Base-by-base conservation (phyloP, 2,113 vertebrate species). In the Scartelaos histophorus region DNA sequence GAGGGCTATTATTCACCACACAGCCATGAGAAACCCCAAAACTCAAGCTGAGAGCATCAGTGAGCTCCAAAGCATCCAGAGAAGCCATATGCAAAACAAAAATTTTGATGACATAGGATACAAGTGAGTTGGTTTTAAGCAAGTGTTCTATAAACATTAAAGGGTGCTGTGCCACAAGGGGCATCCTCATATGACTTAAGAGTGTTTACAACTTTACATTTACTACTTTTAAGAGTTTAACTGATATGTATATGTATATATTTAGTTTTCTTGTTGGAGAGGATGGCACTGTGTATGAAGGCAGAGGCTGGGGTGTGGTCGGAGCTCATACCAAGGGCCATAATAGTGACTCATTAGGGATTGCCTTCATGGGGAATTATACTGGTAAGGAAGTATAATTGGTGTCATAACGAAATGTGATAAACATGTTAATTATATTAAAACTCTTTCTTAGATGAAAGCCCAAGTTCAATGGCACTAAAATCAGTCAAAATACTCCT, bases 321-420 rank as follows among this genome's bases (percentile, higher is more conserved):
- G 94, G 95, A 0, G 83, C 90, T 5, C 95, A 96, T 34, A 80
- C 93, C 58, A 90, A 83, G 16, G 86, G 86, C 17, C 86, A 93
- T 83, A 95, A 95, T 67, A 60, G 81, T 15, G 76, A 92, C 74
- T 94, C 95, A 11, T 62, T 95, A 12, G 94, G 94, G 10, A 78
- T 95, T 46, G 93, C 93, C 13, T 93, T 96, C 83, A 93, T 96
- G 35, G 95, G 94, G 13, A 88, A 83, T 80, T 94, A 92, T 60
- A 89, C 85, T 24, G 83, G 95, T 96, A 88, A 89, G 80, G 13
- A 16, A 9, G 34, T 13, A 11, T 56, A 16, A 22, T 15, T 70
- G 60, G 75, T 43, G 0, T 58, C 43, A 0, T 16, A 13, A 61
- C 25, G 72, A 43, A 25, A 25, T 13, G 5, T n/a, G n/a, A 43